phyloP scores from a whole-genome alignment of 2,888 invertebrate species.

The Dynastes hyllus region DNA sequence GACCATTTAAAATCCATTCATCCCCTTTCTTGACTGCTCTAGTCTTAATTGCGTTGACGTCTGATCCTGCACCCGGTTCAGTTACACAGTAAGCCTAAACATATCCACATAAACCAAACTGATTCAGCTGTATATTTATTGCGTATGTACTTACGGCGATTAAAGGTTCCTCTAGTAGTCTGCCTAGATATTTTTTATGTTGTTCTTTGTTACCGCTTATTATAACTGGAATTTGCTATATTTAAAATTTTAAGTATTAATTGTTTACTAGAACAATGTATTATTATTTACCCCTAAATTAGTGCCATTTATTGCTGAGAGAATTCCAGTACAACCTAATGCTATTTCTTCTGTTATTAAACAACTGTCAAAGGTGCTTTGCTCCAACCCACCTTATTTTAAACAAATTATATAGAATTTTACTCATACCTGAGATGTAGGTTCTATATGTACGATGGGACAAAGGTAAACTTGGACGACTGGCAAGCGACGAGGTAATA shows the following conservation, averaged over 20 bases:
- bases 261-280: not conserved
- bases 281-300: conserved; percentile 78
- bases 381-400: conserved; percentile 80
- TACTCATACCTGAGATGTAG: too few species aligned
- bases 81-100: conserved; percentile 93
- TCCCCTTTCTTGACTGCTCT: conserved; percentile 95
- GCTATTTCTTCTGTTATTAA: conserved; percentile 90
- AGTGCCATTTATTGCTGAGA: conserved; percentile 91
- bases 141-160: conserved; percentile 83
- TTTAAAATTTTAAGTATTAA: not conserved
- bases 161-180: conserved; percentile 91
- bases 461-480: too few species aligned
- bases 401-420: too few species aligned
- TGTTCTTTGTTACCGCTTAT: conserved; percentile 90
- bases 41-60: conserved; percentile 94
- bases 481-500: too few species aligned
- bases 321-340: conserved; percentile 92
- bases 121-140: not conserved
- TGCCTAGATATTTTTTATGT: conserved; percentile 94
- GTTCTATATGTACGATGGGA: too few species aligned
- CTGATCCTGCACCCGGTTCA: conserved; percentile 97
- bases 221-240: conserved; percentile 90
- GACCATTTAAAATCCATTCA: conserved; percentile 93
- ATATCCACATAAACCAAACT: not conserved
- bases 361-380: conserved; percentile 83